Percentiles rank a stretch among this genome's conserved stretches.
These are phyloP conservation scores for Heptascelio sp. DNA, from an alignment of 2,888 invertebrate species.

Conservation along the genomic window DNA sequence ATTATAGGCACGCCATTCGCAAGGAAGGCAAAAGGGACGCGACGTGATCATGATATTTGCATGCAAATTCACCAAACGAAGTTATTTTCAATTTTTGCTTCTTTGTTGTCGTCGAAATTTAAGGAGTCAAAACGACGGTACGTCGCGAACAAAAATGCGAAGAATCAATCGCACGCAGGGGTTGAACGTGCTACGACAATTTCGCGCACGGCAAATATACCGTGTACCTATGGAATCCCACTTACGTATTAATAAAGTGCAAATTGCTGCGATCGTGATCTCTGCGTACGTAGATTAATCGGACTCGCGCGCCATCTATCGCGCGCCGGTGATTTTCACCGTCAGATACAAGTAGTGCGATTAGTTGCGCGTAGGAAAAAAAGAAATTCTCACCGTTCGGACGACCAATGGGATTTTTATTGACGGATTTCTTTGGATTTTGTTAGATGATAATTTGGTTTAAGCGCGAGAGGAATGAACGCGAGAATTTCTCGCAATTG, in stretches of 20 bases:
- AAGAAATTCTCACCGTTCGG: too few species aligned
- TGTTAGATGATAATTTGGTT: too few species aligned
- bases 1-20: slow-evolving; percentile 58
- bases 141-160: slow-evolving; percentile 2
- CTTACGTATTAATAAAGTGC: slow-evolving; percentile 74
- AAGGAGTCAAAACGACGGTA: not conserved
- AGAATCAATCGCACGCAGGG: too few species aligned
- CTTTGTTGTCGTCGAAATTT: slow-evolving; percentile 3
- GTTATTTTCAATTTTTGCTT: slow-evolving; percentile 23
- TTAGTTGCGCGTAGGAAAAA: too few species aligned
- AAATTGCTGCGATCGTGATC: slow-evolving; percentile 78
- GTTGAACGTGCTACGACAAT: slow-evolving; percentile 64
- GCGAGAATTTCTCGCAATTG: too few species aligned
- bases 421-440: too few species aligned
- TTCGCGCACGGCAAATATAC: slow-evolving; percentile 63
- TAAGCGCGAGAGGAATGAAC: too few species aligned
- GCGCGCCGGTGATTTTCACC: slow-evolving; percentile 59
- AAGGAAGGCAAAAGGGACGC: not conserved
- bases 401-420: too few species aligned
- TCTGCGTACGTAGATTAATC: slow-evolving; percentile 75
- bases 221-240: slow-evolving; percentile 75
- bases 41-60: not conserved
- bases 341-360: slow-evolving; percentile 62
- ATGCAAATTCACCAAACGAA: slow-evolving; percentile 8
- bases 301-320: slow-evolving; percentile 66